Evolutionary conservation across 2,888 invertebrate species (phyloP), one percentile per base, ranked within the genome.

Genomic region (Uropetala carovei): DNA sequence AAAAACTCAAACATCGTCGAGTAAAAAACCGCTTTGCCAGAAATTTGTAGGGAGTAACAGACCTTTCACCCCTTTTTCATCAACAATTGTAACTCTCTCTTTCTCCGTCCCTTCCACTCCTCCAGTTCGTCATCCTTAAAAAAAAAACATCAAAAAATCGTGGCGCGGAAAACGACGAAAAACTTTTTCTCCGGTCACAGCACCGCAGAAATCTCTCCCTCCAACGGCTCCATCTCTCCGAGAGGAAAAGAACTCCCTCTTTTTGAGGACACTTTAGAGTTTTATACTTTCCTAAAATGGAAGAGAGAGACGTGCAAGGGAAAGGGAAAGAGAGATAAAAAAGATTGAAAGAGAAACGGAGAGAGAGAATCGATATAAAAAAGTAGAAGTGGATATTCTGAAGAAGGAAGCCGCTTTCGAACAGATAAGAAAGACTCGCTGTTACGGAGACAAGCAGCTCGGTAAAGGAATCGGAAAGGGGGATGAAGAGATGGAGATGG

Each of bases 221-320:
- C 68, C 64, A 43, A 43, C 43, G 43, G 43, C 22, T 75, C 27
- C 75, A 22, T 75, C 75, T 18, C 75, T 75, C n/a, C 18, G 22
- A n/a, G 68, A 68, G 68, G 68, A 68, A 68, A 68, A 10, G 10
- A 68, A 68, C n/a, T 68, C 18, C 22, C 68, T 68, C 68, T 68
- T 68, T 68, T 68, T 10, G 75, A 75, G 75, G 75, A 75, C 75
- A 75, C 75, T 75, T 27, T 13, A 10, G 75, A 75, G 75, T 75
- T 75, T 75, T 22, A 75, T 27, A 27, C 22, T 18, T 18, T 18
- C 68, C 68, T 22, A 68, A 22, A 68, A 68, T 18, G 22, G 68
- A 22, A 16, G 18, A 64, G n/a, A 64, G 64, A 18, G 68, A 68
- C 68, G 1, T 68, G 68, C 2, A 22, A 68, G 68, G 43, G 68